phyloP scores from a whole-genome alignment of 2,888 invertebrate species.

The Camptogramma bilineatum region DNA sequence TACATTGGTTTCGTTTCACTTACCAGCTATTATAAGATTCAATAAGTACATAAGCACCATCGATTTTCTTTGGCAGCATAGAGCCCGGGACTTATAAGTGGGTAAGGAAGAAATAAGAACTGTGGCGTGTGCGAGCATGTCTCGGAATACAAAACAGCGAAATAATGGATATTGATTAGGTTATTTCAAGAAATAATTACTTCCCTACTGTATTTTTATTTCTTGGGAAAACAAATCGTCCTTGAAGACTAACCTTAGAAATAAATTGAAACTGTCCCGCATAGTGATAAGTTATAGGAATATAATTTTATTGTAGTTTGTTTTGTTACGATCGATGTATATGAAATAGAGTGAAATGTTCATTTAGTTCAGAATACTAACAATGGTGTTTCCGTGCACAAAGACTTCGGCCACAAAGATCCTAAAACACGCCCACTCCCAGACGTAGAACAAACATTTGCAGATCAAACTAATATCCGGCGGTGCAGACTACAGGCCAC shows the following conservation, averaged over 20 bases:
- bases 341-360: background rate
- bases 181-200: background rate
- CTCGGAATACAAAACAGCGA: background rate
- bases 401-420: background rate
- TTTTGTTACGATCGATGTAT: too few relatives aligned
- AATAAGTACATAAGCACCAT: background rate
- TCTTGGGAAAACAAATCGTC: too few relatives aligned
- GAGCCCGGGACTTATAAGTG: background rate
- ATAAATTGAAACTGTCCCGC: too few relatives aligned
- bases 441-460: conserved; percentile 22
- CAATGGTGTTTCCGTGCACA: background rate
- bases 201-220: too few relatives aligned
- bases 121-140: background rate
- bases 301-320: too few relatives aligned
- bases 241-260: too few relatives aligned
- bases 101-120: background rate
- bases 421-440: conserved; percentile 1
- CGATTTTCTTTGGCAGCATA: background rate
- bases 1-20: background rate
- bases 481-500: conserved; percentile 8
- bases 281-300: too few relatives aligned
- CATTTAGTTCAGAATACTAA: background rate
- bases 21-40: background rate
- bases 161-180: background rate
- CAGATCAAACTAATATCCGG: conserved; percentile 29